Percentiles rank a stretch among this genome's conserved stretches.
Conservation (phyloP, 2,113 vertebrate genomes). For the Malurus cyaneus region DNA sequence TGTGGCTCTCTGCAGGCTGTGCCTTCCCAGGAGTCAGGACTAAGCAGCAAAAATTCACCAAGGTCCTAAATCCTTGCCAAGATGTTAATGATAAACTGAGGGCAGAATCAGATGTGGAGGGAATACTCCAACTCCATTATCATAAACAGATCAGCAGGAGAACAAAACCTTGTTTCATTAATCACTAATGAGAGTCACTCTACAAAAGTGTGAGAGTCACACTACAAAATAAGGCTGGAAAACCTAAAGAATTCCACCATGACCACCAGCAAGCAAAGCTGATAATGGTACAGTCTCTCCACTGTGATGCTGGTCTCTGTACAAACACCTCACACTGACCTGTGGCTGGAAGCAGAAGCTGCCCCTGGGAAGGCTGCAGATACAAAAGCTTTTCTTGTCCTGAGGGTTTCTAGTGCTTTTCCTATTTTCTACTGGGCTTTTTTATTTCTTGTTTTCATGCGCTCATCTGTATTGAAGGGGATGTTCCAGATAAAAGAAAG, state of each 20-base stretch:
- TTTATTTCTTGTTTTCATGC: neutral
- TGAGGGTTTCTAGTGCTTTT: neutral
- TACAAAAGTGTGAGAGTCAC: no score
- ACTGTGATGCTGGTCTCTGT: neutral
- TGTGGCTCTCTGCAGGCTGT: neutral
- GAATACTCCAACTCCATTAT: neutral
- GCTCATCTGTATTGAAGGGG: neutral
- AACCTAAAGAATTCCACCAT: neutral
- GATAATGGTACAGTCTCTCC: neutral
- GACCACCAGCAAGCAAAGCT: neutral
- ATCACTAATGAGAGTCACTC: neutral
- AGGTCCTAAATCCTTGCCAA: neutral
- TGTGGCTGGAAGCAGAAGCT: neutral
- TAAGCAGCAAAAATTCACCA: neutral
- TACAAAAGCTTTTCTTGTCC: neutral
- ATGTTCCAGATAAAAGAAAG: neutral
- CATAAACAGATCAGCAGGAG: neutral
- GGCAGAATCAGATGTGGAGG: fast-evolving
- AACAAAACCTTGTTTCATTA: neutral
- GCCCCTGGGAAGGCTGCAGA: neutral
- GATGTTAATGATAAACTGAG: constrained; percentile 23
- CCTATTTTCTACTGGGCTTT: neutral
- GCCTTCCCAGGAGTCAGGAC: neutral
- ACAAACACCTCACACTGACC: neutral
- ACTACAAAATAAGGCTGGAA: neutral